A percentile compares a stretch with the other conserved stretches of the same genome.
These are phyloP conservation scores for Saccopteryx leptura DNA, from an alignment of 2,113 vertebrate species.

Conservation along the genomic window DNA sequence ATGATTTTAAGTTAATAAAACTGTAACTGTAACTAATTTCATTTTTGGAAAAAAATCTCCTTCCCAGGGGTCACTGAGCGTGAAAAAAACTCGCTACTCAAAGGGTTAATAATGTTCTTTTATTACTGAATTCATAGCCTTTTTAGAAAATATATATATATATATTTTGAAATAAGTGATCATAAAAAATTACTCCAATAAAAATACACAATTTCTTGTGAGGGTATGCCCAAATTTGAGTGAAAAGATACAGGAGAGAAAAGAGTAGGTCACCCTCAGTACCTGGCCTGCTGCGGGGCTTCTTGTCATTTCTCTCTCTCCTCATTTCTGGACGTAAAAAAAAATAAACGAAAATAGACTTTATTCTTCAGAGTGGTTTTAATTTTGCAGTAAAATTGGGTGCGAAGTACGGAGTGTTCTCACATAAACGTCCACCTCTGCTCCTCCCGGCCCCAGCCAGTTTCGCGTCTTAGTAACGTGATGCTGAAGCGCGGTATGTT, in stretches of 20 bases:
- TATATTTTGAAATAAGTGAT: neutral
- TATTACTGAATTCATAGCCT: neutral
- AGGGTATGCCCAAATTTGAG: neutral
- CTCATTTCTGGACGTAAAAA: neutral
- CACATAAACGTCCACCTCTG: neutral
- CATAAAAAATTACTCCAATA: neutral
- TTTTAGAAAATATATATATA: neutral
- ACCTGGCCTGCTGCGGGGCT: neutral
- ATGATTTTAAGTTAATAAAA: too few species aligned
- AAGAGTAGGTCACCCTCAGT: neutral
- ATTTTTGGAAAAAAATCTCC: too few species aligned
- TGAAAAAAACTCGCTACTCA: too few species aligned
- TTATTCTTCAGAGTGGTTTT: conserved; percentile 17
- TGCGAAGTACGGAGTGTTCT: neutral
- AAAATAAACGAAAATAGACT: neutral
- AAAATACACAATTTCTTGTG: neutral
- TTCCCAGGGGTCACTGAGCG: too few species aligned
- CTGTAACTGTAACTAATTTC: too few species aligned
- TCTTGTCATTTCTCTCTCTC: neutral
- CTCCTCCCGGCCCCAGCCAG: neutral
- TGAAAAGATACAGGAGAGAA: conserved; percentile 5
- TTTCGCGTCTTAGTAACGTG: neutral
- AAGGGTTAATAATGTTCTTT: neutral
- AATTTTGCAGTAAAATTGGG: neutral
- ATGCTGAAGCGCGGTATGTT: neutral